These are phyloP conservation scores for Hemicordylus capensis DNA, from an alignment of 2,113 vertebrate species.

Conservation along the genomic window DNA sequence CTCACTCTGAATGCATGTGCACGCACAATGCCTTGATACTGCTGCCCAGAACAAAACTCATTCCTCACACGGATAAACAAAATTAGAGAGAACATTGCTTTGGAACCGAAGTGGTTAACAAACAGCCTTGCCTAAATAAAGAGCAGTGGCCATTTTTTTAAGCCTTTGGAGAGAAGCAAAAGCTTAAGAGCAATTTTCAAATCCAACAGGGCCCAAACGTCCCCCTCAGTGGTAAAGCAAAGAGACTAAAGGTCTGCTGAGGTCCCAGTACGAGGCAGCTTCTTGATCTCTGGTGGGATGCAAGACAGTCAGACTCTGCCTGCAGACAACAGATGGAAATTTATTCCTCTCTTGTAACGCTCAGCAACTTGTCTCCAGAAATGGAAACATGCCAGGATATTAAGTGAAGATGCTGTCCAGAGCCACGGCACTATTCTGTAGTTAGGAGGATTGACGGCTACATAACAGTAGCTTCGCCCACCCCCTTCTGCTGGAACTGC, in stretches of 20 bases:
- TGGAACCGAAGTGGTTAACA: too few relatives aligned
- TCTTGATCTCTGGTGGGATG: neutral
- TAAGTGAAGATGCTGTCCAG: conserved; percentile 53
- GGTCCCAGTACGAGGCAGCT: rapidly evolving
- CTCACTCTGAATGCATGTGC: too few relatives aligned
- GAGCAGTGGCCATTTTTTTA: neutral
- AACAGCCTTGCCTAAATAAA: neutral
- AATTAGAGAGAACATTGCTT: neutral
- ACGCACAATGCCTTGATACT: too few relatives aligned
- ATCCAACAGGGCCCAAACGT: neutral
- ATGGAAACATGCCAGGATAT: conserved; percentile 13
- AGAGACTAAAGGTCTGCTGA: neutral
- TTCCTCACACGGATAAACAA: too few relatives aligned
- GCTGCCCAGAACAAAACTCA: too few relatives aligned
- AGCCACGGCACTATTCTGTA: conserved; percentile 26
- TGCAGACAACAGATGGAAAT: neutral
- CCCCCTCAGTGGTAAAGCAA: neutral
- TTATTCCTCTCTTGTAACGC: neutral
- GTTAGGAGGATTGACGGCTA: conserved; percentile 20
- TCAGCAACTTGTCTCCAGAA: neutral
- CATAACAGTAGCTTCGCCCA: neutral
- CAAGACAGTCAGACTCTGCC: neutral
- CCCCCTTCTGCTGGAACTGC: neutral
- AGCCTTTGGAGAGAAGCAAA: neutral
- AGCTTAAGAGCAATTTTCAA: neutral